These are phyloP conservation scores for Dermatophagoides farinae DNA, from an alignment of 1,140 invertebrate genomes.

Conservation along the genomic window DNA sequence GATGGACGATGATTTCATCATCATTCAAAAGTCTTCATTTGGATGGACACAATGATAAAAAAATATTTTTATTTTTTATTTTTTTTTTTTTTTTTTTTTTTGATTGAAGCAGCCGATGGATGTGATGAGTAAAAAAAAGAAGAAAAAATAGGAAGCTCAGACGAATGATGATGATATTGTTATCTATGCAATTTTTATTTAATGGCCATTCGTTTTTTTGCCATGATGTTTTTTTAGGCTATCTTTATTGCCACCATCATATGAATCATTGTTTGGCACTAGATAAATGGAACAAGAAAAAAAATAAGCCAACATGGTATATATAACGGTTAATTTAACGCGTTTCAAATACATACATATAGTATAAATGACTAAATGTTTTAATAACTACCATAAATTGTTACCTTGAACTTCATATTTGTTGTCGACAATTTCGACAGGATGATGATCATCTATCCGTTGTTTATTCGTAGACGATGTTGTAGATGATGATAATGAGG, in stretches of 20 bases:
- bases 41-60: too few relatives aligned
- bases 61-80: too few relatives aligned
- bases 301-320: background rate
- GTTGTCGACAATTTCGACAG: background rate
- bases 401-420: conserved; percentile 6
- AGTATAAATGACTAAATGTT: too few relatives aligned
- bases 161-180: background rate
- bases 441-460: background rate
- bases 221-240: background rate
- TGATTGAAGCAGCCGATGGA: too few relatives aligned
- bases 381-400: background rate
- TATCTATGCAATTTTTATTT: background rate
- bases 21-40: too few relatives aligned
- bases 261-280: conserved; percentile 3
- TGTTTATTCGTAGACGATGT: too few relatives aligned
- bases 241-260: background rate
- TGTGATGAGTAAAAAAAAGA: too few relatives aligned
- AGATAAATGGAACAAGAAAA: background rate
- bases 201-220: background rate
- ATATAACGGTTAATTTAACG: background rate
- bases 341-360: too few relatives aligned
- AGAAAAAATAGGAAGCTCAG: too few relatives aligned
- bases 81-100: too few relatives aligned
- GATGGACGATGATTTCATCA: too few relatives aligned
- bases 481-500: too few relatives aligned